These are phyloP conservation scores for Ceuthmochares aereus DNA, from an alignment of 2,113 vertebrate species.

Conservation along the genomic window DNA sequence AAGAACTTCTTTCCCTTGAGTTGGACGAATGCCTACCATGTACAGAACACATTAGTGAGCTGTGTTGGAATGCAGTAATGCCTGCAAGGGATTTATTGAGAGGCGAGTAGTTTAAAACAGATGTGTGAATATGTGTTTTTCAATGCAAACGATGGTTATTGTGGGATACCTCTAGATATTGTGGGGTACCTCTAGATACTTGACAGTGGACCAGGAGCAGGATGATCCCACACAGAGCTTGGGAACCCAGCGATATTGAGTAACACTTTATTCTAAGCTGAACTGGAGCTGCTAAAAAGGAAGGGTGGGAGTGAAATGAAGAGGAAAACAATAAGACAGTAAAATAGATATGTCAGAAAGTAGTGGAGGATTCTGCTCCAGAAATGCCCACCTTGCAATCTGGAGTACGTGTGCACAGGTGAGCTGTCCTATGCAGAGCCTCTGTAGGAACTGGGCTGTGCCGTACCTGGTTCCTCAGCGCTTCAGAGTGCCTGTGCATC, in stretches of 20 bases:
- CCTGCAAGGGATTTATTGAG: neutral
- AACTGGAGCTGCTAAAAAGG: neutral
- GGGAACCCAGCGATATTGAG: neutral
- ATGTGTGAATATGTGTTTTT: neutral
- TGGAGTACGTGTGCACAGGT: neutral
- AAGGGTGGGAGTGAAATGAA: neutral
- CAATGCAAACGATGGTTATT: neutral
- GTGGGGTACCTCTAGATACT: neutral
- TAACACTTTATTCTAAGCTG: neutral
- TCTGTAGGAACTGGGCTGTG: neutral
- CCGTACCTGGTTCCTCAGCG: neutral
- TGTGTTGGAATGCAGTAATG: fast-evolving
- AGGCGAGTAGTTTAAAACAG: neutral
- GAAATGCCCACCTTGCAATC: neutral
- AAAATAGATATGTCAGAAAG: neutral
- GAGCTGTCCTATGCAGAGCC: neutral
- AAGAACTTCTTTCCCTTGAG: neutral
- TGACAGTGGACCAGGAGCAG: neutral
- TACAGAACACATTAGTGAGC: neutral
- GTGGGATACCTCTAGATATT: neutral
- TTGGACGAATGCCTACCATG: fast-evolving
- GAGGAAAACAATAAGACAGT: neutral
- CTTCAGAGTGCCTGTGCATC: neutral
- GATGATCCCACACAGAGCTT: neutral
- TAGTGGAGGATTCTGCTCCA: neutral